Conservation (phyloP, 2,113 vertebrate genomes). For the Numenius arquata region DNA sequence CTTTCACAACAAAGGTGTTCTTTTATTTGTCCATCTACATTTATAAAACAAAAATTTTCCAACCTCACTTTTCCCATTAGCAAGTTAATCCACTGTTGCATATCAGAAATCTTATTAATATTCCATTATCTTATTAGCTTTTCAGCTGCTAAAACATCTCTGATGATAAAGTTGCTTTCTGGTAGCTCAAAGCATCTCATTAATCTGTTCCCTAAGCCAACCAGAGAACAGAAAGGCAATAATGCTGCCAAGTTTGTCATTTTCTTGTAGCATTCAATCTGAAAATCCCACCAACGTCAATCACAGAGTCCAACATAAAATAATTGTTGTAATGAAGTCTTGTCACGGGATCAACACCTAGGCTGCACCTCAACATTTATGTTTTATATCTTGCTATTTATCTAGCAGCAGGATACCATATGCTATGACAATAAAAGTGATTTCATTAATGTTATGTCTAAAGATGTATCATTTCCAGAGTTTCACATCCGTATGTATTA, state of each 20-base stretch:
- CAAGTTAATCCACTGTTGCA: background rate
- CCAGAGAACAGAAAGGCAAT: background rate
- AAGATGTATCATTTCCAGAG: background rate
- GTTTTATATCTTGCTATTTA: background rate
- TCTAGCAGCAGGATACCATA: background rate
- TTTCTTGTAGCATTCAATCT: background rate
- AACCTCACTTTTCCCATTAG: background rate
- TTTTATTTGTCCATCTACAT: background rate
- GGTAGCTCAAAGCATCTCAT: background rate
- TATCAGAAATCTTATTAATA: conserved; percentile 9
- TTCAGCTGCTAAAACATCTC: background rate
- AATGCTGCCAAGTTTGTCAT: background rate
- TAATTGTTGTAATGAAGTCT: background rate
- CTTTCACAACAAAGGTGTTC: background rate
- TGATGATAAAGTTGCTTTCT: background rate
- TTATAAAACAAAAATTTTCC: background rate
- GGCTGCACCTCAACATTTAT: background rate
- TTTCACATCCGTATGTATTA: background rate
- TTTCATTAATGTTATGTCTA: background rate
- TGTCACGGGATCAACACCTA: background rate
- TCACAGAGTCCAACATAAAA: background rate
- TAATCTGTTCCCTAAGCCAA: background rate
- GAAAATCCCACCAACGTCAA: background rate
- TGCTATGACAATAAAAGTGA: background rate
- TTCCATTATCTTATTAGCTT: conserved; percentile 19